Evolutionary conservation across 1,140 invertebrate genomes (phyloP), one percentile per base, ranked within the genome.

Genomic region (Meloidogyne exigua): DNA sequence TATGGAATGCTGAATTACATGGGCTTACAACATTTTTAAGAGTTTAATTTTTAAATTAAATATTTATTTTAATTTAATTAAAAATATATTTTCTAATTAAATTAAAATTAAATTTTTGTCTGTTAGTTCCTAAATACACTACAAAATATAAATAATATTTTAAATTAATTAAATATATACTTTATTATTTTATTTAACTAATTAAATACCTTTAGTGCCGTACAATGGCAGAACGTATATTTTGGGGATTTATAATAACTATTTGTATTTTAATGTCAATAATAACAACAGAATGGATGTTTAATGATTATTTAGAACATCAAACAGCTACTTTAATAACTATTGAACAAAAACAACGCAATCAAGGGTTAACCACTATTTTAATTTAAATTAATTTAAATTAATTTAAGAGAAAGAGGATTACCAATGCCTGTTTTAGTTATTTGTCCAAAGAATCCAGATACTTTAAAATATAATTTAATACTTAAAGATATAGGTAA

Each of bases 371-470:
- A n/a, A 32, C 4, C 4, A 26, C 9, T 13, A 28, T 23, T n/a
- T n/a, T 49, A 28, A 25, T 32, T n/a, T n/a, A n/a, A 13, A 25
- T 26, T 12, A 72, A 77, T 21, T 73, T n/a, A 25, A 15, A 23
- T 25, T 18, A 13, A 67, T 39, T n/a, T 69, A 13, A 75, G 66
- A 12, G 26, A 75, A 49, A 23, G n/a, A 18, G 32, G 70, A 15
- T 18, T 80, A n/a, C 32, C 25, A 66, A 57, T 71, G 28, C 79
- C 79, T 21, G 63, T 64, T 49, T 62, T 80, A n/a, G 72, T 78
- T 39, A 62, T 80, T 26, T 80, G 79, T 57, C 79, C 79, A 18
- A 80, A 80, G 49, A 82, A 80, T 57, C 70, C 80, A 23, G 79
- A 80, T 42, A 1, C 79, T 15, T 32, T 80, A 18, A 75, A 80